These are phyloP conservation scores for Didymodactylos carnosus DNA, from an alignment of 2,888 invertebrate genomes.

Conservation along the genomic window DNA sequence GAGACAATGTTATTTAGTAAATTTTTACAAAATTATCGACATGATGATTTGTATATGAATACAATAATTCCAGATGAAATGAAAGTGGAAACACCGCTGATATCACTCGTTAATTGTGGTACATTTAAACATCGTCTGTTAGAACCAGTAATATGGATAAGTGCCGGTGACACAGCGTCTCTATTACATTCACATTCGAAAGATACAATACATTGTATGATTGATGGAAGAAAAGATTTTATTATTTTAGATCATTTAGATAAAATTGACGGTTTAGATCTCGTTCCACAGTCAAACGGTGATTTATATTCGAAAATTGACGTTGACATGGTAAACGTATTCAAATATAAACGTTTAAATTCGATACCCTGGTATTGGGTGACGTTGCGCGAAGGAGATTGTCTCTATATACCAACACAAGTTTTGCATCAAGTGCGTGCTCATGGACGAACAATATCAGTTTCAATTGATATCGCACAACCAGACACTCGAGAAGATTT, in stretches of 20 bases:
- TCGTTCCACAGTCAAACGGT: slow-evolving; percentile 15
- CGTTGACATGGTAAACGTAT: slow-evolving; percentile 30
- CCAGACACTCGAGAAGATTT: neutral
- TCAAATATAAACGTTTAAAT: slow-evolving; percentile 22
- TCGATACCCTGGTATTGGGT: slow-evolving; percentile 29
- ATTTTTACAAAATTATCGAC: slow-evolving; percentile 19
- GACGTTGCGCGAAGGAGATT: slow-evolving; percentile 28
- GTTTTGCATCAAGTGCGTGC: slow-evolving; percentile 30
- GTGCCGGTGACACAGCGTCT: slow-evolving; percentile 29
- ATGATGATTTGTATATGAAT: slow-evolving; percentile 21
- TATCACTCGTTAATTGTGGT: slow-evolving; percentile 12
- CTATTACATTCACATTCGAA: slow-evolving; percentile 30
- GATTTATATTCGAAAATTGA: slow-evolving; percentile 28
- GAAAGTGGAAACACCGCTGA: slow-evolving; percentile 26
- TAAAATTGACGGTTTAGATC: neutral
- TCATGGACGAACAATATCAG: slow-evolving; percentile 28
- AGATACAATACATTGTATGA: slow-evolving; percentile 31
- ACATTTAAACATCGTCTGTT: slow-evolving; percentile 17
- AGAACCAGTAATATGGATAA: slow-evolving; percentile 32
- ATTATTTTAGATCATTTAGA: slow-evolving; percentile 16
- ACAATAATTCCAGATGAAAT: slow-evolving; percentile 26
- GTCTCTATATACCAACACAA: slow-evolving; percentile 31
- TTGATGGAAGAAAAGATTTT: slow-evolving; percentile 33
- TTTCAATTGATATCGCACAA: slow-evolving; percentile 17
- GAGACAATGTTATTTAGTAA: slow-evolving; percentile 23